Conservation (phyloP, 2,113 vertebrate species). For the Emydura subglobosa region DNA sequence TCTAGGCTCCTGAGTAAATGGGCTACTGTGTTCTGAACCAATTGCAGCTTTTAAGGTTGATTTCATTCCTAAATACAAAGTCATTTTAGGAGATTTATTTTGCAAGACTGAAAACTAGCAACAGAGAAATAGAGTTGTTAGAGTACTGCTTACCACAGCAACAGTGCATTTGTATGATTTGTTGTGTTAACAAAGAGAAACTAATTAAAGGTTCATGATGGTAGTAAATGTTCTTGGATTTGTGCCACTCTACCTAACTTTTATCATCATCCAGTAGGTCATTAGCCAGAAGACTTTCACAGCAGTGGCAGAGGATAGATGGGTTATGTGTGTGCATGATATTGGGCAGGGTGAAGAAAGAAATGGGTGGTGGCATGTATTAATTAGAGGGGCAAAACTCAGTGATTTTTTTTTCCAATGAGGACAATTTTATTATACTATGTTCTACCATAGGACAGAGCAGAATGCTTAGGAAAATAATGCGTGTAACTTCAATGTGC, state of each 20-base stretch:
- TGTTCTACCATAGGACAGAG: slow-evolving; percentile 34
- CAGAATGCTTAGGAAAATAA: slow-evolving; percentile 68
- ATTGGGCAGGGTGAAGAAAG: background rate
- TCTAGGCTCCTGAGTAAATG: background rate
- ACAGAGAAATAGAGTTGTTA: background rate
- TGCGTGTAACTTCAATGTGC: slow-evolving; percentile 14
- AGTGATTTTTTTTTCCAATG: slow-evolving; percentile 27
- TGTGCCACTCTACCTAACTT: background rate
- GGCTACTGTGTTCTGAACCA: background rate
- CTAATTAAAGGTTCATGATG: background rate
- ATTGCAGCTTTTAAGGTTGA: background rate
- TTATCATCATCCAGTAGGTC: background rate
- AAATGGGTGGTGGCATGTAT: background rate
- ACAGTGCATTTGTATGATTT: background rate
- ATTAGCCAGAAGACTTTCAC: background rate
- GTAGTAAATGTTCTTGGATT: background rate
- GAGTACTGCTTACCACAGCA: background rate
- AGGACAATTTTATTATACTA: slow-evolving; percentile 56
- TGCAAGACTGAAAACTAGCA: fast-evolving
- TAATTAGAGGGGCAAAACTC: too few species aligned
- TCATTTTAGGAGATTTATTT: background rate
- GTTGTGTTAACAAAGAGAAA: background rate
- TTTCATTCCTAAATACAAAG: background rate
- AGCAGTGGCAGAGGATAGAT: too few species aligned
- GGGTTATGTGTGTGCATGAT: background rate